Evolutionary conservation across 2,113 vertebrate genomes (phyloP), one percentile per base, ranked within the genome.

Genomic region (Nycticryphes semicollaris): DNA sequence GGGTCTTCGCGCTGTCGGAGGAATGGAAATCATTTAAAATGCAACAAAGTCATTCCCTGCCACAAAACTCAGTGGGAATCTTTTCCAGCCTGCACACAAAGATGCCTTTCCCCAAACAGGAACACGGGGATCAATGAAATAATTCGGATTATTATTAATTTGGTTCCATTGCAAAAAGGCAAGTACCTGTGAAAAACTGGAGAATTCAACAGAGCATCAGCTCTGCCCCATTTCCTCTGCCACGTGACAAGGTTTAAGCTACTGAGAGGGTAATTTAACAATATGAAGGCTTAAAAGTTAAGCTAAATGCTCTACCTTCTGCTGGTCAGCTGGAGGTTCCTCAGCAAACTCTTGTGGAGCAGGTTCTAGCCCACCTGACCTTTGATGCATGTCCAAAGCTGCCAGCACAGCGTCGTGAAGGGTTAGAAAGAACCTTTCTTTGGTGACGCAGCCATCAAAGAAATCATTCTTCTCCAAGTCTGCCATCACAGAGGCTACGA

Each of bases 341-440:
- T 96, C 96, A 66, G 53, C 90, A 24, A 92, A 77, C 41, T 94
- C 64, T 5, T 87, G 50, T 5, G 75, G 86, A 7, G 86, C 37
- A 24, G 60, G 59, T 37, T 98, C 91, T 0, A 82, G 50, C 62
- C 79, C 18, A 17, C 96, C 91, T 31, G n/a, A 21, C 14, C 51
- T 88, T 47, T 70, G 25, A 45, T 67, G 93, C 48, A 89, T 96
- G 7, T 87, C 91, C 60, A 90, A 57, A 78, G 98, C 96, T 59
- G 94, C 97, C 35, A 97, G 91, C 84, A 97, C 89, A 3, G 97
- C 97, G 3, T 95, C 97, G 1, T 97, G 95, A 48, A 96, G 68
- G 21, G 43, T 96, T 28, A 98, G 96, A 81, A 98, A 98, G 56
- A 98, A 93, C 33, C 68, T 86, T 92, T 87, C 50, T 95, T 97